These are phyloP conservation scores for Parochlus steinenii DNA, from an alignment of 2,888 invertebrate species.

Conservation along the genomic window DNA sequence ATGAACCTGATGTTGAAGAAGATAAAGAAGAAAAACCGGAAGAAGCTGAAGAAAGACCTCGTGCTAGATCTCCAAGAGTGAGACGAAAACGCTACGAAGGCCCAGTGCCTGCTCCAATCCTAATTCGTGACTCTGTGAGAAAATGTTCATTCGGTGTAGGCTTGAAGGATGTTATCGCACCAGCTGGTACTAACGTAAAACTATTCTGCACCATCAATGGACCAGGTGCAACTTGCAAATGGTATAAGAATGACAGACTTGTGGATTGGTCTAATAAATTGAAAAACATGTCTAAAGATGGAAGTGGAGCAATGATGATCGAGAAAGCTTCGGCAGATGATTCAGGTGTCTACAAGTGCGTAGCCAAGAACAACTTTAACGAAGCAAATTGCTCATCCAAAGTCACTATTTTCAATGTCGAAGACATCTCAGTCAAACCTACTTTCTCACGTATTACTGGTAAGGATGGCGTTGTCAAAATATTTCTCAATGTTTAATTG, in stretches of 20 bases:
- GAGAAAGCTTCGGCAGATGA: conserved; percentile 41
- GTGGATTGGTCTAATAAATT: conserved; percentile 29
- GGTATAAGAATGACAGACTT: conserved; percentile 50
- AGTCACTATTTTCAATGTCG: conserved; percentile 56
- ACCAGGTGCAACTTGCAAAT: conserved; percentile 50
- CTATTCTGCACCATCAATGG: conserved; percentile 64
- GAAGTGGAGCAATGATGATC: conserved; percentile 38
- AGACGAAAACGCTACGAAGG: conserved; percentile 9
- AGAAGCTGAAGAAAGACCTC: background rate
- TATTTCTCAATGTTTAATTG: background rate
- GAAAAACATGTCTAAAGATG: conserved; percentile 36
- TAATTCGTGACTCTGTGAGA: conserved; percentile 1
- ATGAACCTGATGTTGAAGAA: background rate
- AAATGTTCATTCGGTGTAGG: conserved; percentile 5
- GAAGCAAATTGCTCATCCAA: conserved; percentile 50
- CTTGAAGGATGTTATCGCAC: conserved; percentile 59
- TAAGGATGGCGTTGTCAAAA: conserved; percentile 20
- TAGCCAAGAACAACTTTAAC: conserved; percentile 58
- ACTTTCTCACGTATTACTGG: conserved; percentile 57
- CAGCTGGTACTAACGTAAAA: conserved; percentile 55
- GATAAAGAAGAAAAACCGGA: conserved; percentile 5
- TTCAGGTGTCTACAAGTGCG: conserved; percentile 48
- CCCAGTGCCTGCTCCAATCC: conserved; percentile 7
- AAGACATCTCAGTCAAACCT: conserved; percentile 52
- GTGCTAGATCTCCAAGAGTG: background rate